These are phyloP conservation scores for Stichopus horrens DNA, from an alignment of 53 echinoderm and acorn worm genomes.

Conservation along the genomic window DNA sequence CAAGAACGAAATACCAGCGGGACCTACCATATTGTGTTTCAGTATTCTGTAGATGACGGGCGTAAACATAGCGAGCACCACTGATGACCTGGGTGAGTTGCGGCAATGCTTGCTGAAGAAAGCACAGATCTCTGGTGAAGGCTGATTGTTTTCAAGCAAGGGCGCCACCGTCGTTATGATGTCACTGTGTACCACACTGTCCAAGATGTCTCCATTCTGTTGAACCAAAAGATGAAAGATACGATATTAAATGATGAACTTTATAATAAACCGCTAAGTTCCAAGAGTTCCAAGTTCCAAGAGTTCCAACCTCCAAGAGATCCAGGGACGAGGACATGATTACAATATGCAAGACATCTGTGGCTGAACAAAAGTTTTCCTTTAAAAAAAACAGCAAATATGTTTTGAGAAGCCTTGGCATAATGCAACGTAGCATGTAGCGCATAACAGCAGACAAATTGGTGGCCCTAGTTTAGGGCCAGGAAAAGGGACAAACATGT, in stretches of 20 bases:
- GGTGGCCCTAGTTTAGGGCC: too few species aligned
- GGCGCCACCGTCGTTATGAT: slow-evolving; percentile 91
- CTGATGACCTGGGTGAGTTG: slow-evolving; percentile 94
- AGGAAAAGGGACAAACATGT: too few species aligned
- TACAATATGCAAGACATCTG: neutral
- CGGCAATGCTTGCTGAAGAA: slow-evolving; percentile 98
- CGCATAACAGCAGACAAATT: too few species aligned
- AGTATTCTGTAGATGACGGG: slow-evolving; percentile 96
- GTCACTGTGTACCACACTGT: slow-evolving; percentile 80
- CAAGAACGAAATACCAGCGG: neutral
- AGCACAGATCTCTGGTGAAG: slow-evolving; percentile 93
- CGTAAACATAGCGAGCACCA: slow-evolving; percentile 95
- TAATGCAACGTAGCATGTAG: too few species aligned
- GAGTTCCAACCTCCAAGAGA: too few species aligned
- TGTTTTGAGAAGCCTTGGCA: too few species aligned
- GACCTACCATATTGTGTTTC: slow-evolving; percentile 92
- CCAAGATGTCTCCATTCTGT: slow-evolving; percentile 86
- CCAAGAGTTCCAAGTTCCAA: too few species aligned
- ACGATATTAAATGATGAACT: neutral
- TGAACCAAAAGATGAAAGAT: neutral
- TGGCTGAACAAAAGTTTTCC: too few species aligned
- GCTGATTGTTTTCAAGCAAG: slow-evolving; percentile 86
- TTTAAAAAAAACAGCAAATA: too few species aligned
- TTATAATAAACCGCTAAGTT: too few species aligned
- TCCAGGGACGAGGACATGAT: too few species aligned